These are phyloP conservation scores for Syrphus vitripennis DNA, from an alignment of 2,888 invertebrate genomes.

Conservation along the genomic window DNA sequence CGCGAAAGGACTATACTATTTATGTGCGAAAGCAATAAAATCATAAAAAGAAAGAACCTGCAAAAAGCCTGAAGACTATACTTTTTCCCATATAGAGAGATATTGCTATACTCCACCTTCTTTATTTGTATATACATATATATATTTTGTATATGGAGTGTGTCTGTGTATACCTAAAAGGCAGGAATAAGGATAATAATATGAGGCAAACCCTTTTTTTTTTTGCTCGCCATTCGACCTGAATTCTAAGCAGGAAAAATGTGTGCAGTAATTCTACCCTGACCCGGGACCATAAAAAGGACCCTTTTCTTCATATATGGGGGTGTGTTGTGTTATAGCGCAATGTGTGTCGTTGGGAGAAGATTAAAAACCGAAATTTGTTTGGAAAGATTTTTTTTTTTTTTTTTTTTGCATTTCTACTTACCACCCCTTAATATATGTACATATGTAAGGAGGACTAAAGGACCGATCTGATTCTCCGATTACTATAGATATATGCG, in stretches of 20 bases:
- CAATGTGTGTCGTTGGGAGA: constrained; percentile 1
- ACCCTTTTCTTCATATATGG: not conserved
- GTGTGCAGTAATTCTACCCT: constrained; percentile 61
- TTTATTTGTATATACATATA: not conserved
- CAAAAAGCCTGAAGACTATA: constrained; percentile 36
- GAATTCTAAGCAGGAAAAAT: constrained; percentile 32
- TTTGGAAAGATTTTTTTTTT: constrained; percentile 23
- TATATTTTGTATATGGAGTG: not conserved
- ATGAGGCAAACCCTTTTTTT: constrained; percentile 2
- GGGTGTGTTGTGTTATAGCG: not conserved
- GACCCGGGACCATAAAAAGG: constrained; percentile 51
- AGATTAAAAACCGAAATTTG: constrained; percentile 70
- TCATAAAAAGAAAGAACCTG: constrained; percentile 47
- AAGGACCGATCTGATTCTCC: constrained; percentile 53
- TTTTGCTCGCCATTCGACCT: constrained; percentile 16
- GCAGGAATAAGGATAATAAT: constrained; percentile 21
- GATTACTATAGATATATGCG: constrained; percentile 33
- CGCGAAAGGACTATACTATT: constrained; percentile 49
- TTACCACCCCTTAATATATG: not conserved
- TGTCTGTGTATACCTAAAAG: not conserved
- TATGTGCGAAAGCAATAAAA: constrained; percentile 66
- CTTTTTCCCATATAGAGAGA: not conserved
- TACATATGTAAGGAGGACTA: not conserved
- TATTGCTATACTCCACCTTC: not conserved
- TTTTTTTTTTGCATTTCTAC: not conserved